Evolutionary conservation across 2,113 vertebrate species (phyloP).

Genomic region (Paratilapia polleni): DNA sequence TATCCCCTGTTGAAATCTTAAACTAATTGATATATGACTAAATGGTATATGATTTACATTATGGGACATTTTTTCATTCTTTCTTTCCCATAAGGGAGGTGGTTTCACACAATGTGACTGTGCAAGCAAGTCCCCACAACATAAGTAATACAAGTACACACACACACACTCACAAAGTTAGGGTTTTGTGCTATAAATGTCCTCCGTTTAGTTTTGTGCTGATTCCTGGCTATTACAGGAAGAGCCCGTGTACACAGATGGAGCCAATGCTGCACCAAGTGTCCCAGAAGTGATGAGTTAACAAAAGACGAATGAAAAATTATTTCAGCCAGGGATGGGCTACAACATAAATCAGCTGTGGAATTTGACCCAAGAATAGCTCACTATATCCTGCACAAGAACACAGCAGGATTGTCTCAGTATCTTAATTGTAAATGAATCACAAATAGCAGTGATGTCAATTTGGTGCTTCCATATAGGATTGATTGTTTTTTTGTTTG

Average conservation of each 20-base stretch:
- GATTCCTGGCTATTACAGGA: slow-evolving; percentile 17
- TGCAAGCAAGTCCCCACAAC: neutral
- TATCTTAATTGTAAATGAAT: neutral
- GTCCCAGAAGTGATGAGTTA: slow-evolving; percentile 38
- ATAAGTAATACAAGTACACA: neutral
- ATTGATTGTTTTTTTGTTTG: too few species aligned
- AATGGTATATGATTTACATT: neutral
- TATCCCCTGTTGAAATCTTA: neutral
- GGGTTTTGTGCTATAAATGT: neutral
- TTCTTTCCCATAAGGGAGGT: neutral
- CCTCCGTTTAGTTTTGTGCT: slow-evolving; percentile 2
- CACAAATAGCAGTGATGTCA: too few species aligned
- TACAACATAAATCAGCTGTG: neutral
- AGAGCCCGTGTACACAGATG: slow-evolving; percentile 11
- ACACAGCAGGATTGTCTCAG: neutral
- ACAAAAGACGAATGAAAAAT: slow-evolving; percentile 3
- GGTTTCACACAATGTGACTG: neutral
- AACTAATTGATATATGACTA: too few species aligned
- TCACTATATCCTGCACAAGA: neutral
- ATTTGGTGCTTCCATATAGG: too few species aligned
- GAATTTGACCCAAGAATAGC: neutral
- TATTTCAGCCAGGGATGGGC: neutral
- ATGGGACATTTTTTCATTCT: neutral
- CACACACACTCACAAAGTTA: neutral
- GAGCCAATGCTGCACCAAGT: slow-evolving; percentile 7